Percentiles rank a stretch among this genome's conserved stretches.
These are phyloP conservation scores for Morone saxatilis DNA, from an alignment of 2,113 vertebrate genomes.

Conservation along the genomic window DNA sequence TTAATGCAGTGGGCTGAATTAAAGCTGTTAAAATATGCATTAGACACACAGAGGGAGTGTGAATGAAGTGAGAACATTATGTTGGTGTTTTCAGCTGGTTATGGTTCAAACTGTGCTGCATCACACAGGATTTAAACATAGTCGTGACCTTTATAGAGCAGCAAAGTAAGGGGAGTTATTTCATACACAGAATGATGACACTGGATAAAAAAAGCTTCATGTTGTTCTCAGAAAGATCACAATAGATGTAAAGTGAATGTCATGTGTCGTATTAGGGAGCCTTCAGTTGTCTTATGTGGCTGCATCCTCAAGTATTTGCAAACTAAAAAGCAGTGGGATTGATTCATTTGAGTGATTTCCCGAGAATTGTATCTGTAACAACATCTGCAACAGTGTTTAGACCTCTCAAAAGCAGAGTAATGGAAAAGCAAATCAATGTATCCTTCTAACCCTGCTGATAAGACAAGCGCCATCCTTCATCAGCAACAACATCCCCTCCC, in stretches of 20 bases:
- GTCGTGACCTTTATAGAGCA: constrained; percentile 28
- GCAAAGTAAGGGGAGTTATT: background rate
- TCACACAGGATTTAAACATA: constrained; percentile 7
- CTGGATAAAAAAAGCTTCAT: background rate
- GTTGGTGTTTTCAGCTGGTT: constrained; percentile 1
- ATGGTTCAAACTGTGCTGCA: constrained; percentile 6
- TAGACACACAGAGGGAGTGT: background rate
- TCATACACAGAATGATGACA: fast-evolving
- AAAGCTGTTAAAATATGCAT: constrained; percentile 55
- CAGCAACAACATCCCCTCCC: constrained; percentile 14
- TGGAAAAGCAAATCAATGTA: constrained; percentile 33
- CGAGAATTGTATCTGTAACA: constrained; percentile 9
- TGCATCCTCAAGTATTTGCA: background rate
- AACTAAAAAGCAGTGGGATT: background rate
- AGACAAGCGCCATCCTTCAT: constrained; percentile 48
- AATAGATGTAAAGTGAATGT: background rate
- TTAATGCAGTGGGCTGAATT: constrained; percentile 31
- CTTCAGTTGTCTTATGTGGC: background rate
- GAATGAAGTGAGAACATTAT: constrained; percentile 19
- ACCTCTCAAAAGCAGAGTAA: constrained; percentile 12
- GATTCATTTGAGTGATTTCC: constrained; percentile 12
- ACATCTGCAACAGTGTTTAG: constrained; percentile 14
- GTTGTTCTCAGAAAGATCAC: background rate
- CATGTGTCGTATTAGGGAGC: background rate
- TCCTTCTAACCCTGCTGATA: constrained; percentile 4